Percentiles rank a stretch among this genome's conserved stretches.
These are phyloP conservation scores for Neogale vison DNA, from an alignment of 2,113 vertebrate genomes.

Conservation along the genomic window DNA sequence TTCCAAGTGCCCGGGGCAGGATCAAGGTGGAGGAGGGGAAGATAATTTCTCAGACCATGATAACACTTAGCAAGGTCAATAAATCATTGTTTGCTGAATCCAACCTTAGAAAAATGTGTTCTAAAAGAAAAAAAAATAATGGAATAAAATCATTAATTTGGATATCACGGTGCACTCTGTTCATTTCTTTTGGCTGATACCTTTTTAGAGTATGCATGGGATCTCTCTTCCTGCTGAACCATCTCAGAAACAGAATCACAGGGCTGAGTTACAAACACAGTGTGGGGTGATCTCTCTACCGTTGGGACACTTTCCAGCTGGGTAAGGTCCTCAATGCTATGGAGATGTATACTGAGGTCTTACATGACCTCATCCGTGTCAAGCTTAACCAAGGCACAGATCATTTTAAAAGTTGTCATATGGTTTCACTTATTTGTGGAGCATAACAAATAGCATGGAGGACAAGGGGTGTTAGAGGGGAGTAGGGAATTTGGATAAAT, in stretches of 20 bases:
- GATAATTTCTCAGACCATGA: not conserved
- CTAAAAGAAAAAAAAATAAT: not conserved
- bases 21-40: not conserved
- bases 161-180: not conserved
- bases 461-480: too few species aligned
- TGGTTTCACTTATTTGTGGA: too few species aligned
- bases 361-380: not conserved
- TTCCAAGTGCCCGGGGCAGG: not conserved
- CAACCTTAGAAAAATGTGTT: not conserved
- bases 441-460: too few species aligned
- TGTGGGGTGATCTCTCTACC: not conserved
- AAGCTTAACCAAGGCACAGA: not conserved
- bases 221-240: not conserved
- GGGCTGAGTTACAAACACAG: not conserved
- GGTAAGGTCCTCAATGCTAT: not conserved
- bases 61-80: slow-evolving; percentile 1
- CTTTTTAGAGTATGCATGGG: not conserved
- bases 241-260: not conserved
- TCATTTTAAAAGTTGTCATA: not conserved
- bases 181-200: not conserved
- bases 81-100: not conserved
- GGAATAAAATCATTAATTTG: not conserved
- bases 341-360: not conserved
- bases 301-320: not conserved
- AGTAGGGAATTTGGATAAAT: too few species aligned